Evolutionary conservation across 1,140 invertebrate species (phyloP), one percentile per base, ranked within the genome.

Genomic region (Chymomyza costata): DNA sequence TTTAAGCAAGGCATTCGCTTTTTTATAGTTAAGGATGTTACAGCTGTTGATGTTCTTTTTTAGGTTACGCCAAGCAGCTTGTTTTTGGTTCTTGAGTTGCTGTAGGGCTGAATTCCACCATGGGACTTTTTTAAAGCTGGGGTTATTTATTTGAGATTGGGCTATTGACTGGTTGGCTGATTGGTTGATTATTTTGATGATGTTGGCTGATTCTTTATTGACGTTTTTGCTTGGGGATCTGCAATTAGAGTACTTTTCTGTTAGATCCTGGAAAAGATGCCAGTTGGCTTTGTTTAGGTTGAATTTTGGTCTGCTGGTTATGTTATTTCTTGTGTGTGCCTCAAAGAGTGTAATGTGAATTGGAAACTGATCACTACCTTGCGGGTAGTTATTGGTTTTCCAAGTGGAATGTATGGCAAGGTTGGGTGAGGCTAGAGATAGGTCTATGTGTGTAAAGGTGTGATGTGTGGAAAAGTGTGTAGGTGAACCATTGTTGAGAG

Each of bases 11-110:
- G 40, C 21, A 25, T 45, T 55, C 6, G 58, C 35, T 44, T 45
- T 61, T 28, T 56, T 56, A 30, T 41, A 57, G n/a, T 16, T 41
- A n/a, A 57, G 31, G 17, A 52, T 41, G 18, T 53, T 64, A 37
- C 16, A 35, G 13, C 17, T 46, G 21, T 41, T 30, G 21, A 64
- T 53, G 19, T 63, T 48, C 30, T 25, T 47, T 25, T 50, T 46
- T 30, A 60, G 41, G 7, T 6, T 55, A n/a, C 19, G 30, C 16
- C 41, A 57, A 13, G 15, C 25, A 31, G 17, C n/a, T 32, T 25
- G 25, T 48, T 52, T 43, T 47, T 56, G n/a, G n/a, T 40, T 25
- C 35, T 57, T 63, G 1, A 51, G 17, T 25, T 47, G 15, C 25
- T 64, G 18, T 10, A 58, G 21, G 21, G 44, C 37, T 25, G 21